Conservation (phyloP, 1,140 invertebrate species). For the Cotesia glomerata region DNA sequence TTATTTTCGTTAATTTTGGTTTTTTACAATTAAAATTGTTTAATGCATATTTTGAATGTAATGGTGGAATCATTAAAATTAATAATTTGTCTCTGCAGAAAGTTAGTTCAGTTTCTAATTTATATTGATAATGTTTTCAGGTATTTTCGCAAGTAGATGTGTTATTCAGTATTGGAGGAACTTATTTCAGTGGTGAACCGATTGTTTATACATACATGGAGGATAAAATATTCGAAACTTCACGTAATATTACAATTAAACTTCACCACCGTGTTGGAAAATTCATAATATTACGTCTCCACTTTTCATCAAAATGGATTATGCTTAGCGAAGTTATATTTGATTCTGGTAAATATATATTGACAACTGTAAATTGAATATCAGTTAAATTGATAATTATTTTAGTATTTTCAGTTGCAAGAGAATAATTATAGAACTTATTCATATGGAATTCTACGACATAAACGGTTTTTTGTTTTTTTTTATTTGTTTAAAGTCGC, state of each 20-base stretch:
- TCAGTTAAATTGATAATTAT: neutral
- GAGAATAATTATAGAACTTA: too few species aligned
- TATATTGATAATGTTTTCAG: conserved; percentile 55
- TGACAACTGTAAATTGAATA: too few species aligned
- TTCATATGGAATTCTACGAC: too few species aligned
- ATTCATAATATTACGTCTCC: conserved; percentile 81
- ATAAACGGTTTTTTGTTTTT: too few species aligned
- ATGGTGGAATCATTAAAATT: too few species aligned
- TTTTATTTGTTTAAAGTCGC: too few species aligned
- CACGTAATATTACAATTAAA: conserved; percentile 83
- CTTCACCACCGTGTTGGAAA: conserved; percentile 82
- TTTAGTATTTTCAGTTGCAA: neutral
- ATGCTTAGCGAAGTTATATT: conserved; percentile 88
- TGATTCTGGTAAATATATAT: conserved; percentile 71
- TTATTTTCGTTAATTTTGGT: too few species aligned
- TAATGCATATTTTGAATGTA: too few species aligned
- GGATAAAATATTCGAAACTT: conserved; percentile 82
- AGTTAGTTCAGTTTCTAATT: too few species aligned
- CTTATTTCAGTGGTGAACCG: conserved; percentile 76
- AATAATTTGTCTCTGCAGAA: too few species aligned
- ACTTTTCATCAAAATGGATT: conserved; percentile 86
- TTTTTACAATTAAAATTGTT: too few species aligned
- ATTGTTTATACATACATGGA: conserved; percentile 77
- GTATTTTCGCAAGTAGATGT: conserved; percentile 81
- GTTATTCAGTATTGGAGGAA: conserved; percentile 83